A percentile compares a stretch with the other conserved stretches of the same genome.
phyloP scores from a whole-genome alignment of 2,113 vertebrate genomes.

The Oryzias curvinotus region DNA sequence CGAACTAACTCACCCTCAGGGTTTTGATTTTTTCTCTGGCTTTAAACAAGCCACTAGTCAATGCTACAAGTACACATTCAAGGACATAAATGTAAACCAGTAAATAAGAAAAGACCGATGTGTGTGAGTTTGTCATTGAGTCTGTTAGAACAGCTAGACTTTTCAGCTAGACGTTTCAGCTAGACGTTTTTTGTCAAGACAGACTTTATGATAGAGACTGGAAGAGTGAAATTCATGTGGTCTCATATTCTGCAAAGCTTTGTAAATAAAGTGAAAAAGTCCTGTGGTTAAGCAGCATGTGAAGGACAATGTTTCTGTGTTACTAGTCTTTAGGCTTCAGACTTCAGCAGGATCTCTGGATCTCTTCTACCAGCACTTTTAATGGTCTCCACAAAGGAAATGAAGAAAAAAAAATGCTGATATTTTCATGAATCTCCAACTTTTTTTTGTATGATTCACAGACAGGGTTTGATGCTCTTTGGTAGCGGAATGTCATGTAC shows the following conservation, averaged over 20 bases:
- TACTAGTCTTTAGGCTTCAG: conserved; percentile 28
- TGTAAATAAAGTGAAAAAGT: conserved; percentile 2
- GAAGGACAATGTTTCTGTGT: conserved; percentile 11
- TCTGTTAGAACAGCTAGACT: too few species aligned
- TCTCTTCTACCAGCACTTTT: conserved; percentile 68
- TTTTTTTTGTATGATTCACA: conserved; percentile 49
- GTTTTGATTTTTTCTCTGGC: conserved; percentile 27
- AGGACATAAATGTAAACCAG: conserved; percentile 15
- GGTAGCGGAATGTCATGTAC: conserved; percentile 56
- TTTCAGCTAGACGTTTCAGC: too few species aligned
- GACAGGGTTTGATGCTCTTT: conserved; percentile 54
- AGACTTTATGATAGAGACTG: too few species aligned
- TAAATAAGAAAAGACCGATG: conserved; percentile 28
- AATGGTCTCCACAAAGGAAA: conserved; percentile 32
- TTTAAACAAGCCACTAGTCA: conserved; percentile 17
- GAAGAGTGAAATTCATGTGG: not conserved
- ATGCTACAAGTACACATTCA: not conserved
- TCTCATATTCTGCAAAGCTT: conserved; percentile 15
- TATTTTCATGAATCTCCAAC: conserved; percentile 37
- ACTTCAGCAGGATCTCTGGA: conserved; percentile 19
- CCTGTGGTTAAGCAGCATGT: conserved; percentile 26
- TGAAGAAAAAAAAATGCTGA: conserved; percentile 6
- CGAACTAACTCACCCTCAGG: conserved; percentile 54
- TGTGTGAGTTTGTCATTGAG: too few species aligned
- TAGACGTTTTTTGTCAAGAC: too few species aligned